Base-by-base conservation (phyloP, 2,888 invertebrate species). In the Drosophila mimica region DNA sequence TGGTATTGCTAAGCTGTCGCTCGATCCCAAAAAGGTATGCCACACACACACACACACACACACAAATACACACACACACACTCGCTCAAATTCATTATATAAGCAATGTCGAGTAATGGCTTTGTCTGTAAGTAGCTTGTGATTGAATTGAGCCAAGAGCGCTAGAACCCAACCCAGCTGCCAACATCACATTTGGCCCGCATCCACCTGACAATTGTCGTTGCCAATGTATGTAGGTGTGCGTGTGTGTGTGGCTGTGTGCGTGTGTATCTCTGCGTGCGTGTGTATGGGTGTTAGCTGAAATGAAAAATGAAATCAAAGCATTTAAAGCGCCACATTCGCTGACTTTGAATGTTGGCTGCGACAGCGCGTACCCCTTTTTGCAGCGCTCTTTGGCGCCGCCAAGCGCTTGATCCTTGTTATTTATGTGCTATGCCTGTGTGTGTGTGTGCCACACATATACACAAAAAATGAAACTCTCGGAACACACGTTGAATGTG, bases 271-370 rank as follows among this genome's bases (percentile, higher is more conserved):
- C 52, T 46, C 48, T 38, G 56, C 49, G 30, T 52, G 48, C 46
- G 15, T 48, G 34, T 66, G 51, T 25, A 56, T 72, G 57, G 46
- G n/a, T 56, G 74, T 58, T 51, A 62, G 63, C 70, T 71, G 67
- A 84, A 87, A 89, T 89, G 86, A 87, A 87, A 88, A 88, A 88
- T 89, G 89, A 89, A 89, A 88, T 88, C 87, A 89, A 87, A 88
- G 87, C 79, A 83, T 88, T 89, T 87, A 85, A 88, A 83, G 87
- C 79, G 76, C 71, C 76, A 70, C 87, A 85, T 66, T 83, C 88
- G 79, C 79, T 71, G 74, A 79, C 85, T 83, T 69, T 76, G 86
- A 86, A 71, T 70, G 81, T 76, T 79, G 70, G n/a, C 74, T 60
- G 57, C 72, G 79, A 83, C 72, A 72, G 48, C 51, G 66, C 49